These are phyloP conservation scores for Margarornis squamiger DNA, from an alignment of 2,797 vertebrate species.

Conservation along the genomic window DNA sequence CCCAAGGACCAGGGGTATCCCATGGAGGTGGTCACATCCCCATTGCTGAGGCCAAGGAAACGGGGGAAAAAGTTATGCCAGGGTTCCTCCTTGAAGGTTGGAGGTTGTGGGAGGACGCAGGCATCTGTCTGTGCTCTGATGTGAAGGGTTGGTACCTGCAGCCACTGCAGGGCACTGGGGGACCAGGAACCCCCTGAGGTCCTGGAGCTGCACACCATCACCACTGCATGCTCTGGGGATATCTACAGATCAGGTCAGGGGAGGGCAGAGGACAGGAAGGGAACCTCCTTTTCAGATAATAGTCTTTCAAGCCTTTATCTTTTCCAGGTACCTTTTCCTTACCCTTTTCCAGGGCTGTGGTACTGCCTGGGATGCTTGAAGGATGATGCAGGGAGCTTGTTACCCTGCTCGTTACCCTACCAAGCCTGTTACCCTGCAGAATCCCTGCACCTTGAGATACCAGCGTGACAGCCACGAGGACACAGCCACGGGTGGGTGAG, in stretches of 20 bases:
- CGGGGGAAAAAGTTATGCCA: not conserved
- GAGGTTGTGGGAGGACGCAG: rapidly evolving
- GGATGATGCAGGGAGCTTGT: not conserved
- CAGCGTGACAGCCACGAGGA: rapidly evolving
- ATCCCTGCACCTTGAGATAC: not conserved
- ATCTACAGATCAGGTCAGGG: not conserved
- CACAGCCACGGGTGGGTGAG: rapidly evolving
- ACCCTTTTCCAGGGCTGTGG: not conserved
- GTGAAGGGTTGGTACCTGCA: not conserved
- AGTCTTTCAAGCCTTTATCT: not conserved
- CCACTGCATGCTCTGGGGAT: rapidly evolving
- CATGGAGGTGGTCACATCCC: not conserved
- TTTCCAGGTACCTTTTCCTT: not conserved
- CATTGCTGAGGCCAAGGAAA: not conserved
- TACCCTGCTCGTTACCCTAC: not conserved
- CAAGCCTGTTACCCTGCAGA: not conserved
- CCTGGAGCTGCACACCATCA: not conserved
- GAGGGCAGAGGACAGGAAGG: not conserved
- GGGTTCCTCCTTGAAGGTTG: not conserved
- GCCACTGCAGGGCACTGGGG: not conserved
- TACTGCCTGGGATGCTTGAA: not conserved
- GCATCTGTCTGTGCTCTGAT: rapidly evolving
- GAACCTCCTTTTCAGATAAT: not conserved
- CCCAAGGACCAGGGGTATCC: not conserved
- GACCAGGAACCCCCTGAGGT: not conserved